A percentile compares a stretch with the other conserved stretches of the same genome.
Evolutionary conservation across 64 coral and sea anemone species (phyloP).

Genomic region (Anthopleura sola): DNA sequence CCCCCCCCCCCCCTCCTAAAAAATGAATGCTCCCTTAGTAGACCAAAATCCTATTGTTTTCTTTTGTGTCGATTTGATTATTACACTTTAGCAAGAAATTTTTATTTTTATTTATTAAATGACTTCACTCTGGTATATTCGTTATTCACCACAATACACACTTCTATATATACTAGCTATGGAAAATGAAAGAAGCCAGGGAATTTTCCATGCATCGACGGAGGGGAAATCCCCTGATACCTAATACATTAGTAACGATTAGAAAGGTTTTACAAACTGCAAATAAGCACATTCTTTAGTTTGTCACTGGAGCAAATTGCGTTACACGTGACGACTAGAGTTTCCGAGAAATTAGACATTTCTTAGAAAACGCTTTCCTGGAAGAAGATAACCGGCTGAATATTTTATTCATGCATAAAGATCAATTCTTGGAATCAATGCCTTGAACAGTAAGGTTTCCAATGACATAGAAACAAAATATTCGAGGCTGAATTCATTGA

Average conservation of each 20-base stretch:
- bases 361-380: not conserved
- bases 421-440: not conserved
- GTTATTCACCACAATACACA: no score
- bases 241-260: not conserved
- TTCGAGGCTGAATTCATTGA: not conserved
- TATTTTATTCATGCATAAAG: not conserved
- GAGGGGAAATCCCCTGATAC: not conserved
- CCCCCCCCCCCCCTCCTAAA: no score
- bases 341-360: not conserved
- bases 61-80: no score
- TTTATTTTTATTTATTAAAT: no score
- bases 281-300: not conserved
- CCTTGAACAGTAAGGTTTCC: not conserved
- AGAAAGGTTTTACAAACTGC: not conserved
- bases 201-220: no score
- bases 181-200: no score
- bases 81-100: no score
- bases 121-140: no score
- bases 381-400: not conserved
- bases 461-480: not conserved
- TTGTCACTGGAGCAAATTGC: not conserved
- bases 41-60: no score
- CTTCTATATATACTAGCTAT: no score
- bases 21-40: no score
- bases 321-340: not conserved